These are phyloP conservation scores for Catharus ustulatus DNA, from an alignment of 2,797 vertebrate species.

Conservation along the genomic window DNA sequence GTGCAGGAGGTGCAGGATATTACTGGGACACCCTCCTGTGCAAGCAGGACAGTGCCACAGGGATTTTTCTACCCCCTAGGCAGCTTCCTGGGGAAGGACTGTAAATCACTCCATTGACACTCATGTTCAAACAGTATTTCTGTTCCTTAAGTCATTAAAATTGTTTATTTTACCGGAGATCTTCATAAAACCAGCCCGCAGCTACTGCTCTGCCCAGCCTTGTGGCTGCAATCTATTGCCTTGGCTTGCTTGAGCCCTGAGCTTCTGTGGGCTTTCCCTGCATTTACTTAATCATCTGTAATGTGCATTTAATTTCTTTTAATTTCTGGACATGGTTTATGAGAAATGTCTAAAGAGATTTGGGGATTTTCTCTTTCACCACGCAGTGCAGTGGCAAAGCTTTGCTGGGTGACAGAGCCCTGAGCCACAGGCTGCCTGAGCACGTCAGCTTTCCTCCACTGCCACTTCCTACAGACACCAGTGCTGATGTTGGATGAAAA, in stretches of 20 bases:
- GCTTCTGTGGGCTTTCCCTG: background rate
- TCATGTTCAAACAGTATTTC: background rate
- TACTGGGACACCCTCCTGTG: background rate
- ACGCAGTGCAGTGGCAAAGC: background rate
- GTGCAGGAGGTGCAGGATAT: background rate
- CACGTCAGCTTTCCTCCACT: background rate
- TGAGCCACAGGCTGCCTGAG: constrained; percentile 8
- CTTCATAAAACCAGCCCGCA: background rate
- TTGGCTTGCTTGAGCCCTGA: background rate
- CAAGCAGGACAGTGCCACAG: accelerated
- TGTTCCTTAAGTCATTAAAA: background rate
- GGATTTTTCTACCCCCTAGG: background rate
- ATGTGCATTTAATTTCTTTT: constrained; percentile 28
- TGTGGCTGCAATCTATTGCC: background rate
- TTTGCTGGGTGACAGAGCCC: background rate
- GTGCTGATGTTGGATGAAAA: background rate
- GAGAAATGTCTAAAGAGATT: constrained; percentile 3
- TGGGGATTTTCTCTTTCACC: constrained; percentile 5
- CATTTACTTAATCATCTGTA: background rate
- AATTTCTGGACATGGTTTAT: background rate
- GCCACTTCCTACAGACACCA: background rate
- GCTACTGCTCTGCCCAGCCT: background rate
- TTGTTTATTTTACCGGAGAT: background rate
- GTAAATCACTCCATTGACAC: background rate
- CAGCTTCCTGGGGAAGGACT: background rate